A percentile compares a stretch with the other conserved stretches of the same genome.
phyloP scores from a whole-genome alignment of 2,888 invertebrate genomes.

The Lycocerus yunnanus region DNA sequence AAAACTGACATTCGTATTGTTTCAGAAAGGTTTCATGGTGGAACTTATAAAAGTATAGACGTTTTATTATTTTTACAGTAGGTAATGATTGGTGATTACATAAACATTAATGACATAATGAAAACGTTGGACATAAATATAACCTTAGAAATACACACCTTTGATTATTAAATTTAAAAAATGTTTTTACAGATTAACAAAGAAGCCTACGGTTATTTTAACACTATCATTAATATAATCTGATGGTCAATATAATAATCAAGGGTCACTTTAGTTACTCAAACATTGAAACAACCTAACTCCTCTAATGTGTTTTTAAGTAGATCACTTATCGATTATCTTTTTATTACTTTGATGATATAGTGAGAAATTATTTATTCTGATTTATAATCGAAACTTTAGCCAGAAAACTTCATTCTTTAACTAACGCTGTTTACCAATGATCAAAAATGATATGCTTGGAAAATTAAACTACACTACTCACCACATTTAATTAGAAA shows the following conservation, averaged over 20 bases:
- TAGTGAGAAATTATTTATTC: not conserved
- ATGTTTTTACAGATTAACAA: not conserved
- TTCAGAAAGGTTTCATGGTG: too few species aligned
- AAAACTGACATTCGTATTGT: too few species aligned
- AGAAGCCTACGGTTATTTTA: conserved; percentile 13
- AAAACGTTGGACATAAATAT: not conserved
- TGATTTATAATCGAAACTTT: not conserved
- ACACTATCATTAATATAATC: conserved; percentile 23
- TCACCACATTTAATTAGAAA: not conserved
- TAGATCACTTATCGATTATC: conserved; percentile 10
- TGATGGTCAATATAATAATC: conserved; percentile 30
- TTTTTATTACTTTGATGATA: conserved; percentile 4
- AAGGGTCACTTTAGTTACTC: conserved; percentile 20
- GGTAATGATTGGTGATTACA: not conserved
- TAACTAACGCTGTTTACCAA: not conserved
- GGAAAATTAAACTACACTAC: not conserved
- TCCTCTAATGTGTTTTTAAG: not conserved
- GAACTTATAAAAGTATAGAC: too few species aligned
- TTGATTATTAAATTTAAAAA: not conserved
- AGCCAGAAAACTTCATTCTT: not conserved
- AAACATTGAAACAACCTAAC: conserved; percentile 5
- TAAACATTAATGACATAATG: not conserved
- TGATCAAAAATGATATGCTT: not conserved
- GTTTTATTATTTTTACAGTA: not conserved
- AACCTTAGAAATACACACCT: not conserved